phyloP scores from a whole-genome alignment of 2,113 vertebrate species.

The Phocoena phocoena region DNA sequence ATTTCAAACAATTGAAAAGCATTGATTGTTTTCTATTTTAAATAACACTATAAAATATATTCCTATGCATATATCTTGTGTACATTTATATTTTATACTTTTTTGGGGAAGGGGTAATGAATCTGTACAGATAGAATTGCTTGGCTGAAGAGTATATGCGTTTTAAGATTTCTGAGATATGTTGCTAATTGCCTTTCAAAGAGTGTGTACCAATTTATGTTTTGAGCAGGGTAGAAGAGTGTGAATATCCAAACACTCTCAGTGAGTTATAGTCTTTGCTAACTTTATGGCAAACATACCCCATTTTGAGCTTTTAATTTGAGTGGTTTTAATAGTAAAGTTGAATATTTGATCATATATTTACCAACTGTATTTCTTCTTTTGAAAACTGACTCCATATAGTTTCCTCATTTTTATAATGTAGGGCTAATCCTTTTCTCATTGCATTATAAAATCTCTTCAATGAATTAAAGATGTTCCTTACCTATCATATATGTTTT shows the following conservation, averaged over 20 bases:
- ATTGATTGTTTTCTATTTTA: neutral
- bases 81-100: neutral
- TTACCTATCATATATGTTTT: neutral
- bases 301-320: neutral
- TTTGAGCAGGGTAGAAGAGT: neutral
- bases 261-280: neutral
- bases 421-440: neutral
- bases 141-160: neutral
- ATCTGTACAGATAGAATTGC: neutral
- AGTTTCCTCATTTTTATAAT: constrained; percentile 28
- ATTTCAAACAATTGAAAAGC: neutral
- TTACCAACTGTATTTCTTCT: constrained; percentile 40
- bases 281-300: neutral
- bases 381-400: constrained; percentile 6
- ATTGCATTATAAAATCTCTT: constrained; percentile 35
- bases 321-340: constrained; percentile 27
- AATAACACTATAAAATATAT: constrained; percentile 14
- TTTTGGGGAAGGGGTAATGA: neutral
- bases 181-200: neutral
- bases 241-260: neutral
- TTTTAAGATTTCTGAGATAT: constrained; percentile 9
- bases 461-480: constrained; percentile 15
- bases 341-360: constrained; percentile 38
- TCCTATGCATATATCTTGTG: neutral
- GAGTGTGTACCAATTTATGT: neutral